Conservation (phyloP, 2,888 invertebrate species). For the Ophonus ardosiacus region DNA sequence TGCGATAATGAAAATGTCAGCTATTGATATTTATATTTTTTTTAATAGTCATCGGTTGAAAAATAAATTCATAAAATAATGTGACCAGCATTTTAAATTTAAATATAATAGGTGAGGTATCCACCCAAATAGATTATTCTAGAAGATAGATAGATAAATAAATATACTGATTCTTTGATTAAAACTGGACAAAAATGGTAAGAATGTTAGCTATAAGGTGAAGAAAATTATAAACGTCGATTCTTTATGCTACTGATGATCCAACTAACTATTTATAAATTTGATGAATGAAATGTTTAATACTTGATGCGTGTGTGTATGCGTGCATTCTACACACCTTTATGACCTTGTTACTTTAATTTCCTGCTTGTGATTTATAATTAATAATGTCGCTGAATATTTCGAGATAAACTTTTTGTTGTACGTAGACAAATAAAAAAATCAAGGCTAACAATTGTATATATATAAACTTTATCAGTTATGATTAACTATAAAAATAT, state of each 20-base stretch:
- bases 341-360: conserved; percentile 44
- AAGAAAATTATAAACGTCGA: background rate
- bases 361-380: conserved; percentile 52
- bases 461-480: conserved; percentile 30
- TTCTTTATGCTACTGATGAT: background rate
- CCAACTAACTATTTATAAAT: conserved; percentile 7
- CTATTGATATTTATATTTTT: conserved; percentile 38
- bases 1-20: conserved; percentile 20
- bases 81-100: conserved; percentile 21
- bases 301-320: background rate
- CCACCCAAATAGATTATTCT: conserved; percentile 33
- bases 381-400: conserved; percentile 50
- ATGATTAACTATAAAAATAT: background rate
- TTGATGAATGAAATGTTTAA: conserved; percentile 36
- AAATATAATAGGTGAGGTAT: conserved; percentile 36
- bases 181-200: background rate
- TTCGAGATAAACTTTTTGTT: conserved; percentile 49
- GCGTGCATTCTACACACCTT: conserved; percentile 46
- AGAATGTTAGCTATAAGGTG: background rate
- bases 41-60: conserved; percentile 14
- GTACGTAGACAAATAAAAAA: conserved; percentile 32
- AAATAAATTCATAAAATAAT: conserved; percentile 36
- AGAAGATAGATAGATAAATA: background rate
- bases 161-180: background rate
- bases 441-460: conserved; percentile 45